Percentiles rank a stretch among this genome's conserved stretches.
Conservation (phyloP, 2,113 vertebrate genomes). For the Pithys albifrons region DNA sequence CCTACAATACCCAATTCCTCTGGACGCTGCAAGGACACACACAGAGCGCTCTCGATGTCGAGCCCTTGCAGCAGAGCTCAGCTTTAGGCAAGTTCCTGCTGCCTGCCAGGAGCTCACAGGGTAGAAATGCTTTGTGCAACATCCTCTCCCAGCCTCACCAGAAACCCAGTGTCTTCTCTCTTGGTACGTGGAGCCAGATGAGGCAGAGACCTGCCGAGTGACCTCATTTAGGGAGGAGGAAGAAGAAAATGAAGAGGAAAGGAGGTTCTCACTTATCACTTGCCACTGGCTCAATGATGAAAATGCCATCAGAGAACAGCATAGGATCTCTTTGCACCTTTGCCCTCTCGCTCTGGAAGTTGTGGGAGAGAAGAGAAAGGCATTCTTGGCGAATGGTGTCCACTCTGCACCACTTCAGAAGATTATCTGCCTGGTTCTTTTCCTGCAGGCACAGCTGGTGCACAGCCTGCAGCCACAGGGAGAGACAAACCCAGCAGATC, state of each 20-base stretch:
- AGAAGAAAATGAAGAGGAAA: not conserved
- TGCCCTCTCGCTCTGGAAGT: conserved; percentile 67
- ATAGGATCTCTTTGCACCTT: conserved; percentile 57
- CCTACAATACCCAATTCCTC: not conserved
- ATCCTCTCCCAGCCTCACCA: not conserved
- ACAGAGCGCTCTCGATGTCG: fast-evolving
- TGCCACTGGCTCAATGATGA: conserved; percentile 81
- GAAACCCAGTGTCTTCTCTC: not conserved
- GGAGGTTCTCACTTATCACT: not conserved
- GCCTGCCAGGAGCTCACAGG: not conserved
- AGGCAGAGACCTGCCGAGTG: not conserved
- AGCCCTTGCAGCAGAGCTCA: not conserved
- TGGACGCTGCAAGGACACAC: not conserved
- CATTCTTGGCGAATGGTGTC: not conserved
- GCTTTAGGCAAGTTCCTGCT: not conserved
- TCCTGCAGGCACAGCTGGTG: not conserved
- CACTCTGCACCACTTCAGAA: not conserved
- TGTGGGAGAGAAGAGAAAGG: conserved; percentile 64
- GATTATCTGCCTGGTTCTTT: not conserved
- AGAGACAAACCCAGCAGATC: not conserved
- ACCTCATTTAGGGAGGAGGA: not conserved
- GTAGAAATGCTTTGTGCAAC: not conserved
- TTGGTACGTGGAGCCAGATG: not conserved
- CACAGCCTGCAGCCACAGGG: conserved; percentile 64
- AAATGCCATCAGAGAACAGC: conserved; percentile 67